Evolutionary conservation across 2,888 invertebrate genomes (phyloP), one percentile per base, ranked within the genome.

Genomic region (Hetaerina titia): DNA sequence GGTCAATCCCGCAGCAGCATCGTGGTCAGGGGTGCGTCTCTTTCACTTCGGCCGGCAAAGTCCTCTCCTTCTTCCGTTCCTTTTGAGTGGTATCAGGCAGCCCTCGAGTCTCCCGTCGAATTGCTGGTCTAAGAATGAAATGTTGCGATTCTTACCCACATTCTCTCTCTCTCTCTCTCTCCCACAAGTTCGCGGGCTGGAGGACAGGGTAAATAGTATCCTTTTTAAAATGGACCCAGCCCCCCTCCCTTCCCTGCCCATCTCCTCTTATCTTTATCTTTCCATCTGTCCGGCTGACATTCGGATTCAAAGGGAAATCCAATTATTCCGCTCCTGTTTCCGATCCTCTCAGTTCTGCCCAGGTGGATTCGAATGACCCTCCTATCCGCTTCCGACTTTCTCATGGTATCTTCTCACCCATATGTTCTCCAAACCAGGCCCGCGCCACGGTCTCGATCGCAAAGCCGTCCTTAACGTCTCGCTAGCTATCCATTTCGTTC

Each of bases 321-420:
- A 63, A 64, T 90, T 64, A 64, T 64, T 64, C 45, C 31, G 22
- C 64, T n/a, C 90, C 22, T 25, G 31, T 90, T 90, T 31, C 22
- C 45, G 64, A 90, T 90, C 64, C 63, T 64, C 64, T 90, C 90
- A 90, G 63, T 90, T 90, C 90, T 90, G 90, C 90, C 19, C 64
- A 31, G n/a, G 57, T 89, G 89, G 89, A 58, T 58, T 56, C 89
- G 89, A 90, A 69, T 90, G 64, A 22, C 64, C 90, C 22, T 63
- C 81, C 81, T 31, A 13, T 31, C 81, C 81, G 31, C 1, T n/a
- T 69, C 69, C 69, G n/a, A 69, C 81, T 31, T 81, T 81, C 25
- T 25, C 81, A n/a, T 81, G 81, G 31, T 81, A 81, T 11, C 81
- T 11, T 81, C 81, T 31, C 45, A 31, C 81, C 81, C 81, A 81